phyloP scores from a whole-genome alignment of 2,113 vertebrate genomes.

The Colaptes auratus region DNA sequence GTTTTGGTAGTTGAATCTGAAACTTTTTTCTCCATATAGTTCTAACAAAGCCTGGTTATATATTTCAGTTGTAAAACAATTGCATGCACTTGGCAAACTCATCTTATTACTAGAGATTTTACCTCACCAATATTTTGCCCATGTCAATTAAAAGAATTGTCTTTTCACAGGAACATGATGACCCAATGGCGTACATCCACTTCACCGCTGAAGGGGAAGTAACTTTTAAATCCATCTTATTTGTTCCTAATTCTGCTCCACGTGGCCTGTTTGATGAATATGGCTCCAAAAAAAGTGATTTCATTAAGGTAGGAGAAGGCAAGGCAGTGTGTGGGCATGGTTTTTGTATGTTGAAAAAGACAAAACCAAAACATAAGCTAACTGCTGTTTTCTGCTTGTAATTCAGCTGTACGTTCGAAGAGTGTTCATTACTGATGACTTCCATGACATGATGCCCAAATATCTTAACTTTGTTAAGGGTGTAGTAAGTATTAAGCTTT shows the following conservation, averaged over 20 bases:
- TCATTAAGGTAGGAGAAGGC: constrained; percentile 86
- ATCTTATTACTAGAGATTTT: not conserved
- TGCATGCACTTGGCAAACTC: not conserved
- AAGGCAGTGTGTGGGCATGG: not conserved
- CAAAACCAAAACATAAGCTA: not conserved
- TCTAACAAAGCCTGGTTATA: not conserved
- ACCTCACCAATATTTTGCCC: not conserved
- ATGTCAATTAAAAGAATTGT: not conserved
- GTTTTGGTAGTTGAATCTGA: not conserved
- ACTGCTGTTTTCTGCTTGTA: not conserved
- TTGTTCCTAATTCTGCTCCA: constrained; percentile 91
- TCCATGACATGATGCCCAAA: constrained; percentile 99
- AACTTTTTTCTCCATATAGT: not conserved
- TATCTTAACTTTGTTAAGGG: constrained; percentile 97
- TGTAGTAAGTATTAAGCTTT: constrained; percentile 85
- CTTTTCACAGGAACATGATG: constrained; percentile 85
- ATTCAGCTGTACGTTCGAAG: constrained; percentile 93
- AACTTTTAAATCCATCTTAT: constrained; percentile 97
- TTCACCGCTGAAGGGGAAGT: constrained; percentile 99
- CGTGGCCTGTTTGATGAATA: constrained; percentile 97
- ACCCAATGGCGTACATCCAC: constrained; percentile 93
- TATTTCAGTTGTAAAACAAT: not conserved
- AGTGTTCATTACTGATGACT: constrained; percentile 99
- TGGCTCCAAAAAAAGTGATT: constrained; percentile 97
- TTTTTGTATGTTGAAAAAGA: not conserved